Evolutionary conservation across 2,888 invertebrate genomes (phyloP).

Genomic region (Amphipoea oculea): DNA sequence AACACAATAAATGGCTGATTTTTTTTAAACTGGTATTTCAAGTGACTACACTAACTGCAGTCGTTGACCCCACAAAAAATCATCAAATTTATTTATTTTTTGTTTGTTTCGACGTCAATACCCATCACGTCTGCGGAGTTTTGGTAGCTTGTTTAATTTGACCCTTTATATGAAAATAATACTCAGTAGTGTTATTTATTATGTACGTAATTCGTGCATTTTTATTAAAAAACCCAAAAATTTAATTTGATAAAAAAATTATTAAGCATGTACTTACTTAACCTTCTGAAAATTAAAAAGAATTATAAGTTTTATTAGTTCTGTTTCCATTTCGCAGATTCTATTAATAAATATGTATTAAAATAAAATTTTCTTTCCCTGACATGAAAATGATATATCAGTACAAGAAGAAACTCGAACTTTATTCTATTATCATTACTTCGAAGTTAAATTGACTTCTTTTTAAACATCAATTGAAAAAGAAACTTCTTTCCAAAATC

Average conservation of each 20-base stretch:
- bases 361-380: background rate
- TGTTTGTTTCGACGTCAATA: too few relatives aligned
- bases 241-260: background rate
- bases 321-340: background rate
- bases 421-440: constrained; percentile 23
- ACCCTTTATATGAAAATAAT: background rate
- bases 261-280: background rate
- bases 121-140: too few relatives aligned
- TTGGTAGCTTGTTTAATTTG: too few relatives aligned
- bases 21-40: too few relatives aligned
- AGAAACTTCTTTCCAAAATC: constrained; percentile 26
- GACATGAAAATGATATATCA: constrained; percentile 1
- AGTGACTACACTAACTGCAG: too few relatives aligned
- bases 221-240: background rate
- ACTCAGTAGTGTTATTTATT: background rate
- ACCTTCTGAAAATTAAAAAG: background rate
- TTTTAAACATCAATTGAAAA: constrained; percentile 40
- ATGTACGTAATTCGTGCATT: background rate
- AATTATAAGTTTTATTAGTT: background rate
- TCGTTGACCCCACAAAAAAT: too few relatives aligned
- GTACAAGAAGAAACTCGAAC: constrained; percentile 28
- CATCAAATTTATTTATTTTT: too few relatives aligned
- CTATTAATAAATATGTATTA: background rate
- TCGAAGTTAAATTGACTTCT: constrained; percentile 50
- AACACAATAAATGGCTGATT: too few relatives aligned